Evolutionary conservation across 2,888 invertebrate species (phyloP).

Genomic region (Mythimna lalbum): DNA sequence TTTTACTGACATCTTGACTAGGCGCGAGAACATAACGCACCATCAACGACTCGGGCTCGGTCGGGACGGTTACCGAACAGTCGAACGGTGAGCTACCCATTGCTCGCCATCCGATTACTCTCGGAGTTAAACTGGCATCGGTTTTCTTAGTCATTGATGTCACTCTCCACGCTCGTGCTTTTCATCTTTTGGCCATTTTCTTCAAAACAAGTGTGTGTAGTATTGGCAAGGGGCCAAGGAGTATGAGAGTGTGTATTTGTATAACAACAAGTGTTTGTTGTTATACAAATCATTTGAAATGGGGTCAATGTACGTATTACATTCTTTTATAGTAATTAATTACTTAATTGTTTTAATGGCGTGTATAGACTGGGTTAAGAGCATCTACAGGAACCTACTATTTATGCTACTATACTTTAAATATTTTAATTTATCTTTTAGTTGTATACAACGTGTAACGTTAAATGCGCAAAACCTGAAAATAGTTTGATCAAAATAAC

Average conservation of each 20-base stretch:
- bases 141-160: background rate
- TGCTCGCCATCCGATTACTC: background rate
- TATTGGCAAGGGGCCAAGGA: slow-evolving; percentile 10
- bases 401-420: no score
- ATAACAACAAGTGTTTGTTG: slow-evolving; percentile 2
- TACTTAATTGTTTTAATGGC: background rate
- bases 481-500: no score
- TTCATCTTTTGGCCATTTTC: background rate
- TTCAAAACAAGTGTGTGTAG: background rate
- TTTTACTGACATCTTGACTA: no score
- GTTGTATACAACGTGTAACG: no score
- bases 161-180: background rate
- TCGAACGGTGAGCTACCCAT: no score
- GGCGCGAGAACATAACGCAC: no score
- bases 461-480: no score
- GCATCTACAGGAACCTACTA: no score
- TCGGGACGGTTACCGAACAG: no score
- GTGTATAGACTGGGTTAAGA: background rate
- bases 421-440: no score
- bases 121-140: background rate
- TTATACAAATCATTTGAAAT: background rate
- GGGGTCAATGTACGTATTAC: background rate
- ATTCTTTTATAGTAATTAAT: background rate
- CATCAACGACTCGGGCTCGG: no score
- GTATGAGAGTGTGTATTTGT: background rate